phyloP scores from a whole-genome alignment of 2,113 vertebrate genomes.

The Platysteira castanea region DNA sequence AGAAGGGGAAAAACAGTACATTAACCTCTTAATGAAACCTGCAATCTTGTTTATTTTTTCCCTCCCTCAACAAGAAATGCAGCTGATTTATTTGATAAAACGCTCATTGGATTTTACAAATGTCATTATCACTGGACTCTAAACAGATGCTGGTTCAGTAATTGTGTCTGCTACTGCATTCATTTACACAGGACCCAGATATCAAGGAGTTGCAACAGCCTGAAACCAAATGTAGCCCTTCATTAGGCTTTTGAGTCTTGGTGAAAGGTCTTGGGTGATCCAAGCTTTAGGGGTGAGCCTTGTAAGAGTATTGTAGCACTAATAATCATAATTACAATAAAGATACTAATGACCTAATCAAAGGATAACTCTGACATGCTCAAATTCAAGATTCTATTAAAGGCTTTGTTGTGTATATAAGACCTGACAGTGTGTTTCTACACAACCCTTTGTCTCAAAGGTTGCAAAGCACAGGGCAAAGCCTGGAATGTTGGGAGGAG shows the following conservation, averaged over 20 bases:
- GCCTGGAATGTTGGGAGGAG: not conserved
- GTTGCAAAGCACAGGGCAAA: not conserved
- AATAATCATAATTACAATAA: not conserved
- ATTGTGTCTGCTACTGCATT: not conserved
- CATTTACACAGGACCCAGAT: not conserved
- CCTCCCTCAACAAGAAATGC: not conserved
- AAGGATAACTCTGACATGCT: not conserved
- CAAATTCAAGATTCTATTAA: not conserved
- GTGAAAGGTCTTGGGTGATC: not conserved
- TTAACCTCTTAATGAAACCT: not conserved
- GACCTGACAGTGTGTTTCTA: not conserved
- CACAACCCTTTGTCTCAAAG: not conserved
- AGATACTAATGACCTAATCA: not conserved
- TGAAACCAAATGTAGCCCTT: not conserved
- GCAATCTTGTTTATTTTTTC: not conserved
- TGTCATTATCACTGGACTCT: not conserved
- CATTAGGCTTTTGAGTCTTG: not conserved
- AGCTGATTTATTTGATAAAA: not conserved
- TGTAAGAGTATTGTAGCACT: not conserved
- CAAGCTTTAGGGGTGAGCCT: not conserved
- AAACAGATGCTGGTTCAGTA: not conserved
- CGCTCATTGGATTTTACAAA: not conserved
- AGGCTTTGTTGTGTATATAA: not conserved
- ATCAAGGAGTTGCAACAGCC: not conserved
- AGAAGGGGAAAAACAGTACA: rapidly evolving